phyloP scores from a whole-genome alignment of 2,113 vertebrate genomes.

The Forbesichthys agassizii region DNA sequence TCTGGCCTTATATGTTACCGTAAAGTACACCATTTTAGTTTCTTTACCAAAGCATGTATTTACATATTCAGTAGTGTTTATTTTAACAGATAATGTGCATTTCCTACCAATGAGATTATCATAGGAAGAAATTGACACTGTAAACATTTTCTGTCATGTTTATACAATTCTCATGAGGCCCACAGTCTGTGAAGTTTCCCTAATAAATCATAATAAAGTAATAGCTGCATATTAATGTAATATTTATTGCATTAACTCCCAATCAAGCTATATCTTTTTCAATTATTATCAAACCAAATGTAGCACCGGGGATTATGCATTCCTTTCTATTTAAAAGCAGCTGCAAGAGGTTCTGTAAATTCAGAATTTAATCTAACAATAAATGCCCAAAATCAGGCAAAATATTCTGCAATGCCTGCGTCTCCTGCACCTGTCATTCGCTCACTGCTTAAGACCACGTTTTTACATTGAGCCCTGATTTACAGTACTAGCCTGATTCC shows the following conservation, averaged over 20 bases:
- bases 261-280: constrained; percentile 6
- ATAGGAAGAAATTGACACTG: background rate
- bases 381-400: background rate
- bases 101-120: background rate
- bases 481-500: no score
- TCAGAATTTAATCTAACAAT: background rate
- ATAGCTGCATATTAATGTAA: constrained; percentile 18
- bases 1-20: no score
- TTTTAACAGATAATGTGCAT: background rate
- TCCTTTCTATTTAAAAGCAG: constrained; percentile 4
- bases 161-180: constrained; percentile 20
- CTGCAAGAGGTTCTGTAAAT: background rate
- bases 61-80: background rate
- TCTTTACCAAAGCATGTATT: no score
- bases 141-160: constrained; percentile 22
- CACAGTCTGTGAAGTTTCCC: background rate
- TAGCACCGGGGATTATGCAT: no score
- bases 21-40: no score
- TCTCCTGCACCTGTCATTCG: no score
- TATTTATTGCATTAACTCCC: constrained; percentile 14
- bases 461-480: no score
- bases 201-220: constrained; percentile 50
- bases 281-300: constrained; percentile 19
- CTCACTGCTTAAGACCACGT: no score
- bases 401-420: no score